Percentiles rank a stretch among this genome's conserved stretches.
These are phyloP conservation scores for Heliconius cydno DNA, from an alignment of 2,888 invertebrate species.

Conservation along the genomic window DNA sequence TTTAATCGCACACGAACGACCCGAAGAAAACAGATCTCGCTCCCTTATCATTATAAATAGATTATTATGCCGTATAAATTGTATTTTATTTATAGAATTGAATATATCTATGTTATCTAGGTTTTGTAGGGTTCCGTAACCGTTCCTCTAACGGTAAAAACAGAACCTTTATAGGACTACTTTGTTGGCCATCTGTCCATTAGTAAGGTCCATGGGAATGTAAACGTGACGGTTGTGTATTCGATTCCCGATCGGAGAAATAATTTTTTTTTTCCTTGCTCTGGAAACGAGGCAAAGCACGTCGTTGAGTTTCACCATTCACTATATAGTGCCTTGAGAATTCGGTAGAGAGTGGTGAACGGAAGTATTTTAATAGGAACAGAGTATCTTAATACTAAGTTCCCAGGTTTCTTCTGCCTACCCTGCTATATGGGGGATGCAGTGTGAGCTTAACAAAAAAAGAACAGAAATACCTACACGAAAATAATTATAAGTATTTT, in stretches of 20 bases:
- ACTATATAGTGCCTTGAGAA: neutral
- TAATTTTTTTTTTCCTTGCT: neutral
- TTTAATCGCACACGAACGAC: constrained; percentile 5
- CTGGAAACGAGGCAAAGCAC: neutral
- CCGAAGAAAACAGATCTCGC: neutral
- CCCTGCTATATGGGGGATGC: too few species aligned
- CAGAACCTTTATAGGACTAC: too few species aligned
- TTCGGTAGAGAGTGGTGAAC: neutral
- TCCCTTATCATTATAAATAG: constrained; percentile 6
- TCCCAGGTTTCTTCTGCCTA: neutral
- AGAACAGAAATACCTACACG: neutral
- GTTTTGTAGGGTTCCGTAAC: too few species aligned
- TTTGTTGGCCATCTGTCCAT: too few species aligned
- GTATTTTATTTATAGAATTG: too few species aligned
- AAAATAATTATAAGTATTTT: neutral
- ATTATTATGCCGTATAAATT: too few species aligned
- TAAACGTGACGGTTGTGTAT: neutral
- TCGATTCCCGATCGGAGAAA: neutral
- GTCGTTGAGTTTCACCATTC: neutral
- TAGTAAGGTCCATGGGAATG: too few species aligned
- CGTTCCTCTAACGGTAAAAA: too few species aligned
- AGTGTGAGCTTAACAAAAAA: neutral
- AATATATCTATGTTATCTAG: too few species aligned
- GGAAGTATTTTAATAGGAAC: neutral
- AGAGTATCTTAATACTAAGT: neutral